Percentiles rank a stretch among this genome's conserved stretches.
phyloP scores from a whole-genome alignment of 1,140 invertebrate genomes.

The Bemisia tabaci region DNA sequence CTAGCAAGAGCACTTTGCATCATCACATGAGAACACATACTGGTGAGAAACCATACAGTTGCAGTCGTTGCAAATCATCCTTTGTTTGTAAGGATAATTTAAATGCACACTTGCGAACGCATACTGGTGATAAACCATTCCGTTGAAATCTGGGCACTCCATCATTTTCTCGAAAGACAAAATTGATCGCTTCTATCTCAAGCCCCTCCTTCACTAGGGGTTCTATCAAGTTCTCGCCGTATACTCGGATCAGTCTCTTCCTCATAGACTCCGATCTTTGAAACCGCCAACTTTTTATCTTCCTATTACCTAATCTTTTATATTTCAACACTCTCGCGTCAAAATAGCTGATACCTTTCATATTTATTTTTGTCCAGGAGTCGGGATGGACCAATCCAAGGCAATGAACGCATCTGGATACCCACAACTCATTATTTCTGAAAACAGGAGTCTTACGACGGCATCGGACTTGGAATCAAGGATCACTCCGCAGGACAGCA shows the following conservation, averaged over 20 bases:
- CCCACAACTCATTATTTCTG: too few species aligned
- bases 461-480: too few species aligned
- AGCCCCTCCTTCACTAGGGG: background rate
- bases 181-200: background rate
- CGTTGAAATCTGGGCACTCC: conserved; percentile 28
- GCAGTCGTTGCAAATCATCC: conserved; percentile 31
- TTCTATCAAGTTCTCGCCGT: background rate
- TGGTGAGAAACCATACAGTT: conserved; percentile 17
- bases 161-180: conserved; percentile 26
- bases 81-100: conserved; percentile 23
- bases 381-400: too few species aligned
- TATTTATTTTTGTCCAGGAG: too few species aligned
- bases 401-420: too few species aligned
- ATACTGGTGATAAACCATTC: conserved; percentile 18
- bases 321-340: too few species aligned
- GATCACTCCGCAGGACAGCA: too few species aligned
- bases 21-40: conserved; percentile 41
- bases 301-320: too few species aligned
- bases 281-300: too few species aligned
- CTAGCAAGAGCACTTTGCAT: conserved; percentile 47
- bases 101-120: conserved; percentile 13
- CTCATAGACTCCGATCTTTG: background rate
- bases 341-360: too few species aligned
- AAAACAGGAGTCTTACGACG: too few species aligned
- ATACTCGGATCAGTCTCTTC: background rate